Conservation (phyloP, 2,113 vertebrate genomes). For the Corythornis vintsioides region DNA sequence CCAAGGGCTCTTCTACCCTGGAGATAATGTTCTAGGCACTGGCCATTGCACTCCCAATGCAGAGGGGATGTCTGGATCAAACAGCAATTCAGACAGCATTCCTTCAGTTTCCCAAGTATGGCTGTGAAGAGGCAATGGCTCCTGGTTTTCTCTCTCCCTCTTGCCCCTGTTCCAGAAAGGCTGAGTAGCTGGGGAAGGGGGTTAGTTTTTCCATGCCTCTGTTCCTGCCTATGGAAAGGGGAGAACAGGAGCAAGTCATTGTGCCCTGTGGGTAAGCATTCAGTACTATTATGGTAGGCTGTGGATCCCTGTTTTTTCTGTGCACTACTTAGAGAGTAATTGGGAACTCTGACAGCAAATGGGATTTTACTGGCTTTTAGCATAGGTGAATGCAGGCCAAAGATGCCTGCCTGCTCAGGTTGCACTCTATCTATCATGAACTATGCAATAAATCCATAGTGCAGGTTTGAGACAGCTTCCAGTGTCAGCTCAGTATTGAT, state of each 20-base stretch:
- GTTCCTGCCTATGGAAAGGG: not conserved
- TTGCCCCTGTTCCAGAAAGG: not conserved
- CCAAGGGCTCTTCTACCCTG: not conserved
- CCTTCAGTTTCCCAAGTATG: not conserved
- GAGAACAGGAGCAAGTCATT: not conserved
- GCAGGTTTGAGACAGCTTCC: not conserved
- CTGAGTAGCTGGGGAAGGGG: not conserved
- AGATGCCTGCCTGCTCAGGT: not conserved
- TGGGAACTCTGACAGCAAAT: not conserved
- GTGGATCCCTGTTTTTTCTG: not conserved
- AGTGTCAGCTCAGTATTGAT: not conserved
- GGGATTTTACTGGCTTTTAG: not conserved
- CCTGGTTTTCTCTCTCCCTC: not conserved
- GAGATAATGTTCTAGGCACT: not conserved
- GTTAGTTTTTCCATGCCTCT: not conserved
- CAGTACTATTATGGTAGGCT: not conserved
- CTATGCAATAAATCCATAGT: conserved; percentile 4
- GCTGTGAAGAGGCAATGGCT: not conserved
- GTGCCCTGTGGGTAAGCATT: not conserved
- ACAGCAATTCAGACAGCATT: not conserved
- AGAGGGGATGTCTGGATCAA: not conserved
- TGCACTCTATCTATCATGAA: not conserved
- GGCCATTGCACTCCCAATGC: not conserved
- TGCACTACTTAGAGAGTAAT: accelerated
- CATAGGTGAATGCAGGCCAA: not conserved